Conservation (phyloP, 1,140 invertebrate species). For the Drosophila serrata region DNA sequence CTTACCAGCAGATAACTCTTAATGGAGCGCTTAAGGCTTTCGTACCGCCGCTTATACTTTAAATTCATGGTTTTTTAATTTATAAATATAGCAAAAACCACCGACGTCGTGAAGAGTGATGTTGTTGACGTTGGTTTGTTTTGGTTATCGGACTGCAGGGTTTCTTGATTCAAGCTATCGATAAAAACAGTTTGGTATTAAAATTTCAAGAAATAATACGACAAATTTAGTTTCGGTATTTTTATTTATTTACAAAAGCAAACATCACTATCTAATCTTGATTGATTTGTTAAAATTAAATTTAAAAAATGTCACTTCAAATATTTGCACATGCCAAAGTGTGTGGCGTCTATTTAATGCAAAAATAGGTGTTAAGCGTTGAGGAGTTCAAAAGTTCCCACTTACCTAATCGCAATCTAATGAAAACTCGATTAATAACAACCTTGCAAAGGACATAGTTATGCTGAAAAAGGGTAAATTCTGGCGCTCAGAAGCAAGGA, state of each 20-base stretch:
- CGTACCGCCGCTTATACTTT: constrained; percentile 34
- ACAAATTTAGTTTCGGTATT: constrained; percentile 6
- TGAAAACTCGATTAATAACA: neutral
- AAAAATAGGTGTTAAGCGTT: neutral
- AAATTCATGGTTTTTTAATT: constrained; percentile 44
- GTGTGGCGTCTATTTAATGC: neutral
- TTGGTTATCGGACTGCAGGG: constrained; percentile 26
- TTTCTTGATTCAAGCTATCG: constrained; percentile 1
- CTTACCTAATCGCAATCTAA: neutral
- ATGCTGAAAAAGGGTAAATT: constrained; percentile 21
- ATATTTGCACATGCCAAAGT: neutral
- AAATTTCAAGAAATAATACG: neutral
- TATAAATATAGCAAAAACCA: constrained; percentile 20
- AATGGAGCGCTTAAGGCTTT: constrained; percentile 23
- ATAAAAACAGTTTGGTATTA: neutral
- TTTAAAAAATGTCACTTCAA: neutral
- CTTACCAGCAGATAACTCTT: constrained; percentile 36
- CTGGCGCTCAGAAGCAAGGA: constrained; percentile 19
- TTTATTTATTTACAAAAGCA: constrained; percentile 6
- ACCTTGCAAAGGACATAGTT: constrained; percentile 16
- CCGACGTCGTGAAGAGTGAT: neutral
- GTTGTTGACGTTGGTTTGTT: constrained; percentile 22
- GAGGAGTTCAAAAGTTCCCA: neutral
- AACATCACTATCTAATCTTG: constrained; percentile 15
- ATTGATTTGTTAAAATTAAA: neutral